A percentile compares a stretch with the other conserved stretches of the same genome.
phyloP scores from a whole-genome alignment of 2,888 invertebrate species.

The Heliconius cydno region DNA sequence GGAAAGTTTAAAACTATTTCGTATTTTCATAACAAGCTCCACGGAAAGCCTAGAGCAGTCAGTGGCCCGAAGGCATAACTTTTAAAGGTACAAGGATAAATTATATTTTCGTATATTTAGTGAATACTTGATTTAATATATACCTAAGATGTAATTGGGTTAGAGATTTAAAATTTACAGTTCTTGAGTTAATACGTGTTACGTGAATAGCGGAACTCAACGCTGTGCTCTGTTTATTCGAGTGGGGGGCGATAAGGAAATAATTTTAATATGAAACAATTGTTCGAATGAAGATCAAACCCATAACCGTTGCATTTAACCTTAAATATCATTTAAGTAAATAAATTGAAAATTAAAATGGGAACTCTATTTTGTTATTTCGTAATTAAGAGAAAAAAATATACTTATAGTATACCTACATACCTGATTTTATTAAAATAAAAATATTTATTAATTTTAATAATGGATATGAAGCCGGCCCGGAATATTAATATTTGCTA shows the following conservation, averaged over 20 bases:
- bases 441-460: no score
- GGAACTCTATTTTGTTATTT: no score
- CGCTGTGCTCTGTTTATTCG: neutral
- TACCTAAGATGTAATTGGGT: neutral
- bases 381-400: no score
- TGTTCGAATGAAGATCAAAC: no score
- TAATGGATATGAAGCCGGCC: no score
- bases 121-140: neutral
- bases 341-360: no score
- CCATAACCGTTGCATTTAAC: neutral
- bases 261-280: neutral
- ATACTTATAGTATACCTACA: no score
- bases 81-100: conserved; percentile 23
- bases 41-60: conserved; percentile 24
- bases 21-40: conserved; percentile 20
- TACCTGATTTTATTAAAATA: no score
- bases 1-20: neutral
- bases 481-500: no score
- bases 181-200: neutral
- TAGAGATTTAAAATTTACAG: neutral
- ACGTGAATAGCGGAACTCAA: neutral
- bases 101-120: conserved; percentile 24
- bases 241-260: neutral
- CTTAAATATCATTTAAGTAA: no score
- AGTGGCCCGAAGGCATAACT: conserved; percentile 15